Evolutionary conservation across 2,797 vertebrate species (phyloP).

Genomic region (Propithecus perrieri): DNA sequence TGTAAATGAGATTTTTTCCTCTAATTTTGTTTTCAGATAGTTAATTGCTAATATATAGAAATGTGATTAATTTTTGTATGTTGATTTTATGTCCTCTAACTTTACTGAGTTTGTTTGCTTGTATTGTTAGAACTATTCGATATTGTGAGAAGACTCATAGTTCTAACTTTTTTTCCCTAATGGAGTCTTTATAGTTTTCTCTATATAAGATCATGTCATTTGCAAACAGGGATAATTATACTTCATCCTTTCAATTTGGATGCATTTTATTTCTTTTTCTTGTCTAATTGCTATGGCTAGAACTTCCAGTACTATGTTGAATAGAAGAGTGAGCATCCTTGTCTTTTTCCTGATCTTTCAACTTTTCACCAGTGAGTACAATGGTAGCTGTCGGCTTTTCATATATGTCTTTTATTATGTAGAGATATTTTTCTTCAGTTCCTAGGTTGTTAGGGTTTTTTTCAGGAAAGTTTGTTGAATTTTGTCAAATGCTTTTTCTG

Average conservation of each 20-base stretch:
- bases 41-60: neutral
- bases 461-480: neutral
- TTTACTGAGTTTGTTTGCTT: neutral
- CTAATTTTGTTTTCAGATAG: neutral
- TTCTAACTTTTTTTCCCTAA: neutral
- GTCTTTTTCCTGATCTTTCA: neutral
- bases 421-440: neutral
- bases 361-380: neutral
- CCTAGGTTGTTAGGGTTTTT: neutral
- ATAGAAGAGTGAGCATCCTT: neutral
- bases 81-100: neutral
- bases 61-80: neutral
- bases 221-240: neutral
- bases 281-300: neutral
- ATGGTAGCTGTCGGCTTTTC: neutral
- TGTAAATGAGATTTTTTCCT: neutral
- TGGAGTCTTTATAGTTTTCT: neutral
- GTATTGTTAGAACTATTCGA: neutral
- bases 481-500: neutral
- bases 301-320: neutral
- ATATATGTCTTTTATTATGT: neutral
- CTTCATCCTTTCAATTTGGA: neutral
- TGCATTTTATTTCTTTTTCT: neutral
- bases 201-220: neutral
- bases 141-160: neutral